A percentile compares a stretch with the other conserved stretches of the same genome.
These are phyloP conservation scores for Trachurus trachurus DNA, from an alignment of 2,797 vertebrate species.

Conservation along the genomic window DNA sequence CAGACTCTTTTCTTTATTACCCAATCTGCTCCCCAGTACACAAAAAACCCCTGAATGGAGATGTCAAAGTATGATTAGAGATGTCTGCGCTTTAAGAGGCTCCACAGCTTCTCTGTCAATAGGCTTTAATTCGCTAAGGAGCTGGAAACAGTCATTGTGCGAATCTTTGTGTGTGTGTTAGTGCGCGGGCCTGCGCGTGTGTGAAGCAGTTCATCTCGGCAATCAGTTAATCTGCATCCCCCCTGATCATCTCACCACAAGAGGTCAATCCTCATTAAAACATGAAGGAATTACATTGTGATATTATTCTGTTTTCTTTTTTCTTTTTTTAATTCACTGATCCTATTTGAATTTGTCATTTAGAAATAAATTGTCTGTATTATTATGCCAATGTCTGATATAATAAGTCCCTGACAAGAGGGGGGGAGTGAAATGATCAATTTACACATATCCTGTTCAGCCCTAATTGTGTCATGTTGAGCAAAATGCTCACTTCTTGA, in stretches of 20 bases:
- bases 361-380: slow-evolving; percentile 13
- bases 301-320: not conserved
- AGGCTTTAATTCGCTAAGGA: slow-evolving; percentile 81
- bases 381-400: not conserved
- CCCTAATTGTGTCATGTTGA: slow-evolving; percentile 70
- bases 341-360: slow-evolving; percentile 16
- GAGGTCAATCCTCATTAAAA: slow-evolving; percentile 50
- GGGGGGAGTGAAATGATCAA: slow-evolving; percentile 39
- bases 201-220: slow-evolving; percentile 35
- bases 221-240: slow-evolving; percentile 47
- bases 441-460: slow-evolving; percentile 46
- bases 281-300: slow-evolving; percentile 20
- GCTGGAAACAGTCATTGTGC: slow-evolving; percentile 62
- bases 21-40: slow-evolving; percentile 85
- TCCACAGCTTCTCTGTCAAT: slow-evolving; percentile 76
- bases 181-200: slow-evolving; percentile 22
- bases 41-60: slow-evolving; percentile 85
- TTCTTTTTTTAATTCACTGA: not conserved
- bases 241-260: slow-evolving; percentile 28
- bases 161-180: slow-evolving; percentile 13
- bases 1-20: slow-evolving; percentile 86
- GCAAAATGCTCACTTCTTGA: slow-evolving; percentile 64
- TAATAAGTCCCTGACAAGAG: slow-evolving; percentile 29
- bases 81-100: slow-evolving; percentile 79
- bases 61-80: slow-evolving; percentile 85